Conservation (phyloP, 92 coral and sea anemone species). For the Zoanthus solanderi region DNA sequence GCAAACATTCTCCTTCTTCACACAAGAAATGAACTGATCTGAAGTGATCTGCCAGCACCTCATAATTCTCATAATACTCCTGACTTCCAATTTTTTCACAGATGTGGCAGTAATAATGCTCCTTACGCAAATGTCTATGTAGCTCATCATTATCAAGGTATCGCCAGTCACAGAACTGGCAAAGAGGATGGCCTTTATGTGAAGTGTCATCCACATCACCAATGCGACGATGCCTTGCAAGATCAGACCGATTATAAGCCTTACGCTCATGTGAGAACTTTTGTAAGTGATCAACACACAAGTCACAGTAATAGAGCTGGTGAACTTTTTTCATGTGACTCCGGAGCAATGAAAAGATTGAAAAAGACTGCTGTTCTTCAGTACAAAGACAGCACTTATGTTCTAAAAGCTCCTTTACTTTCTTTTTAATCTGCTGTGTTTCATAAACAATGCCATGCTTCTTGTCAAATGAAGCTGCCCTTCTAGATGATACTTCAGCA, state of each 20-base stretch:
- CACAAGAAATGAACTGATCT: constrained; percentile 87
- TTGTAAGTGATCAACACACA: constrained; percentile 82
- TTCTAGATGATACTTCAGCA: constrained; percentile 43
- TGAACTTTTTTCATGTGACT: constrained; percentile 81
- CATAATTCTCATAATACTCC: constrained; percentile 79
- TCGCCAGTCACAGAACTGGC: constrained; percentile 91
- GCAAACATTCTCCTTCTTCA: constrained; percentile 90
- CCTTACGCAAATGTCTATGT: constrained; percentile 86
- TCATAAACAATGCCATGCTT: constrained; percentile 72
- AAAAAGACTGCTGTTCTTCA: constrained; percentile 59
- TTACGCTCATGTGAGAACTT: constrained; percentile 91
- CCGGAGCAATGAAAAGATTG: constrained; percentile 69
- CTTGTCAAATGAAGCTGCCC: constrained; percentile 47
- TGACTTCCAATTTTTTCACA: constrained; percentile 95
- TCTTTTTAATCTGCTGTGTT: constrained; percentile 68
- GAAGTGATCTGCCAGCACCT: constrained; percentile 78
- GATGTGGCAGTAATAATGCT: constrained; percentile 97
- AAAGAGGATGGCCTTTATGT: constrained; percentile 94
- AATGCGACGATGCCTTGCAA: constrained; percentile 87
- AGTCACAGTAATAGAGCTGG: constrained; percentile 74
- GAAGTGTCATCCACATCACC: constrained; percentile 93
- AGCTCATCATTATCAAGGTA: constrained; percentile 94
- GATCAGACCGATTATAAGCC: constrained; percentile 74
- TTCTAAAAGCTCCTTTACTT: constrained; percentile 77
- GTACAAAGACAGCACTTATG: constrained; percentile 80